phyloP scores from a whole-genome alignment of 2,113 vertebrate species.

The Vombatus ursinus region DNA sequence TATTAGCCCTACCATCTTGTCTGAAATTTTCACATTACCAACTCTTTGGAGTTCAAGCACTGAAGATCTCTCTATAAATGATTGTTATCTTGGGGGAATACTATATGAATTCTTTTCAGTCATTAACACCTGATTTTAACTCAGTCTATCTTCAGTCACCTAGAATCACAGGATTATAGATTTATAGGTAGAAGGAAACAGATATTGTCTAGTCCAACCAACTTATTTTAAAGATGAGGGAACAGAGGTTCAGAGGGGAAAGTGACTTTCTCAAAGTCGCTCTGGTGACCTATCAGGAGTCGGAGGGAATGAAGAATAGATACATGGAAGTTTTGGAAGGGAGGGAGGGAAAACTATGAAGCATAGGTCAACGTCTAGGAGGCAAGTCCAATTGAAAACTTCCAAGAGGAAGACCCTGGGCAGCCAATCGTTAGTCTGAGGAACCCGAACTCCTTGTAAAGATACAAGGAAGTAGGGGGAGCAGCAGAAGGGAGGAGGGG shows the following conservation, averaged over 20 bases:
- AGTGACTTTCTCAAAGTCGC: neutral
- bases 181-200: neutral
- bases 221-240: neutral
- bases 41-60: neutral
- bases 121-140: neutral
- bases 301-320: neutral
- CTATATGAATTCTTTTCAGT: neutral
- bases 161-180: neutral
- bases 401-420: neutral
- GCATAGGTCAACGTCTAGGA: neutral
- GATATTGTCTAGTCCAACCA: neutral
- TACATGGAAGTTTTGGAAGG: constrained; percentile 44
- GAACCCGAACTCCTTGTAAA: neutral
- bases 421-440: neutral
- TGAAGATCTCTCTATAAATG: neutral
- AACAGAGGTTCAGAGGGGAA: neutral
- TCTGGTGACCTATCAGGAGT: neutral
- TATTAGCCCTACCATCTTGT: neutral
- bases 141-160: neutral
- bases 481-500: neutral
- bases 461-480: neutral
- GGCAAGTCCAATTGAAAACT: neutral
- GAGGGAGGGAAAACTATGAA: constrained; percentile 33
- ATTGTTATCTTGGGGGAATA: neutral
- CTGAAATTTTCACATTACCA: neutral